These are phyloP conservation scores for Fringilla coelebs DNA, from an alignment of 2,797 vertebrate species.

Conservation along the genomic window DNA sequence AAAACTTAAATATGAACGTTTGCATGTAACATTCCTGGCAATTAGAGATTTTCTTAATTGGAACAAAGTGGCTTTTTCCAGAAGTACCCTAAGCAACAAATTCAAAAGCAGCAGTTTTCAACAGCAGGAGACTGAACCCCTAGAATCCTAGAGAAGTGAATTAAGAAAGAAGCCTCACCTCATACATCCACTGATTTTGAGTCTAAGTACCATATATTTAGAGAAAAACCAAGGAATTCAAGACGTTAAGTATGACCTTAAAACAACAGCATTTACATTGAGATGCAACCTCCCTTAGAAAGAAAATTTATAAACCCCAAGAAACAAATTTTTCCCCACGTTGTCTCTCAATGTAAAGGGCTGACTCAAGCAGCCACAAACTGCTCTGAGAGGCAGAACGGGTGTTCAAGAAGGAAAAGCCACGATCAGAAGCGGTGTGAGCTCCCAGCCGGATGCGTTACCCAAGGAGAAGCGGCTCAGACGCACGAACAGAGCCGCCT, in stretches of 20 bases:
- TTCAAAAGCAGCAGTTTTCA: background rate
- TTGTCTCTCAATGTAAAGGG: background rate
- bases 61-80: background rate
- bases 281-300: background rate
- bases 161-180: background rate
- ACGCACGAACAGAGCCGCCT: conserved; percentile 5
- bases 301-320: background rate
- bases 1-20: background rate
- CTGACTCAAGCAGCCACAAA: background rate
- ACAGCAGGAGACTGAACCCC: background rate
- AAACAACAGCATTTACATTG: accelerated
- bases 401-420: background rate
- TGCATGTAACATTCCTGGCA: background rate
- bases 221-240: background rate
- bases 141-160: background rate
- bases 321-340: accelerated
- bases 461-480: background rate
- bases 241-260: background rate
- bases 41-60: background rate
- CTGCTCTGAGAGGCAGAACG: background rate
- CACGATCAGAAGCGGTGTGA: background rate
- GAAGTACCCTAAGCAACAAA: background rate
- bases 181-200: background rate
- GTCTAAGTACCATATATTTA: background rate
- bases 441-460: background rate